These are phyloP conservation scores for Lasioglossum leucozonium DNA, from an alignment of 2,888 invertebrate species.

Conservation along the genomic window DNA sequence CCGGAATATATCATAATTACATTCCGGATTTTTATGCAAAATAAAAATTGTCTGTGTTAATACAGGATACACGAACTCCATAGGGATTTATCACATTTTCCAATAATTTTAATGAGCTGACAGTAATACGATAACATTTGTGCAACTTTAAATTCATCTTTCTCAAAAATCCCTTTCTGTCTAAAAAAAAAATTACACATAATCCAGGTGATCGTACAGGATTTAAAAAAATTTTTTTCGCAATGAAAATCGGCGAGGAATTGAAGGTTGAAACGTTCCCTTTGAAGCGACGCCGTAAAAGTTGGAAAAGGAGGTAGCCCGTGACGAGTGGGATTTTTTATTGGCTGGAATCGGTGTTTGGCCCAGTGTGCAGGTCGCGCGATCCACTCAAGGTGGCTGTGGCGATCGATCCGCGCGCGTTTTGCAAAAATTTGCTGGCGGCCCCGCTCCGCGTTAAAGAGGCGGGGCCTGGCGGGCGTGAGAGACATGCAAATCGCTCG, in stretches of 20 bases:
- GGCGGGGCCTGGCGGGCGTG: conserved; percentile 6
- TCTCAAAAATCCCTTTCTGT: not conserved
- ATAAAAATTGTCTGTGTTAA: too few species aligned
- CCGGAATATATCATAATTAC: too few species aligned
- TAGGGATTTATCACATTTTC: not conserved
- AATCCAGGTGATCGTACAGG: not conserved
- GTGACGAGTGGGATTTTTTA: not conserved
- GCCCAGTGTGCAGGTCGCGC: conserved; percentile 22
- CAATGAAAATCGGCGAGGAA: not conserved
- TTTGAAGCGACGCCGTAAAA: not conserved
- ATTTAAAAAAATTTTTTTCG: not conserved
- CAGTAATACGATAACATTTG: not conserved
- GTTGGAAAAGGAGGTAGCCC: not conserved
- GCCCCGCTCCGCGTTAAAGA: conserved; percentile 9
- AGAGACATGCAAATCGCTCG: conserved; percentile 30
- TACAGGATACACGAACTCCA: too few species aligned
- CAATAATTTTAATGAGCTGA: not conserved
- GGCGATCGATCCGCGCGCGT: conserved; percentile 38
- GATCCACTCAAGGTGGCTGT: conserved; percentile 34
- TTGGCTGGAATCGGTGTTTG: not conserved
- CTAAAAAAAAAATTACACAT: not conserved
- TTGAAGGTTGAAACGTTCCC: not conserved
- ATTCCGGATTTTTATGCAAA: too few species aligned
- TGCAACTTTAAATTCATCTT: not conserved
- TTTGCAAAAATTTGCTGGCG: conserved; percentile 40